Evolutionary conservation across 2,888 invertebrate genomes (phyloP).

Genomic region (Julus scanicus): DNA sequence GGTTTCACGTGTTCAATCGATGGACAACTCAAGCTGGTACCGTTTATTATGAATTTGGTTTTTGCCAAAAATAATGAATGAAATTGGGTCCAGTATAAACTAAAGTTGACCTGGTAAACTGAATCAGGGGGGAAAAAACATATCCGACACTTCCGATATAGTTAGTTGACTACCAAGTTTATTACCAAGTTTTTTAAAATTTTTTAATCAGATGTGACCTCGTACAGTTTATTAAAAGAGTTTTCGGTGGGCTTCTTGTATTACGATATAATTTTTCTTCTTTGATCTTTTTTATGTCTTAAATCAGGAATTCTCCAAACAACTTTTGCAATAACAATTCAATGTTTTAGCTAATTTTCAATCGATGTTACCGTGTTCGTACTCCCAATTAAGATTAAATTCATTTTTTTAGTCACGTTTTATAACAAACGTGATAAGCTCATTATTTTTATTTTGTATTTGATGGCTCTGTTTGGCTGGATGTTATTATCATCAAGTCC

Average conservation of each 20-base stretch:
- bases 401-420: not conserved
- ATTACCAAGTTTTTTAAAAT: no score
- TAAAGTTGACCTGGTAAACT: not conserved
- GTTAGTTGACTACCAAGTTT: no score
- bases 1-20: not conserved
- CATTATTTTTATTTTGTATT: not conserved
- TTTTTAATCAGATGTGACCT: no score
- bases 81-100: not conserved
- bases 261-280: not conserved
- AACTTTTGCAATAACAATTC: not conserved
- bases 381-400: conserved; percentile 17
- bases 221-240: no score
- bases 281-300: not conserved
- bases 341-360: conserved; percentile 20
- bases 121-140: not conserved
- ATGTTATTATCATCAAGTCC: not conserved
- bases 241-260: not conserved
- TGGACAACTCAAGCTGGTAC: not conserved
- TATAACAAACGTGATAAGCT: not conserved
- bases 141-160: not conserved
- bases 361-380: not conserved
- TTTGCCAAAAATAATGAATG: not conserved
- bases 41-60: not conserved
- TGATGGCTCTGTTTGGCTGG: not conserved
- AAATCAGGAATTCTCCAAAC: not conserved